These are phyloP conservation scores for Taenioides sp. DNA, from an alignment of 2,797 vertebrate genomes.

Conservation along the genomic window DNA sequence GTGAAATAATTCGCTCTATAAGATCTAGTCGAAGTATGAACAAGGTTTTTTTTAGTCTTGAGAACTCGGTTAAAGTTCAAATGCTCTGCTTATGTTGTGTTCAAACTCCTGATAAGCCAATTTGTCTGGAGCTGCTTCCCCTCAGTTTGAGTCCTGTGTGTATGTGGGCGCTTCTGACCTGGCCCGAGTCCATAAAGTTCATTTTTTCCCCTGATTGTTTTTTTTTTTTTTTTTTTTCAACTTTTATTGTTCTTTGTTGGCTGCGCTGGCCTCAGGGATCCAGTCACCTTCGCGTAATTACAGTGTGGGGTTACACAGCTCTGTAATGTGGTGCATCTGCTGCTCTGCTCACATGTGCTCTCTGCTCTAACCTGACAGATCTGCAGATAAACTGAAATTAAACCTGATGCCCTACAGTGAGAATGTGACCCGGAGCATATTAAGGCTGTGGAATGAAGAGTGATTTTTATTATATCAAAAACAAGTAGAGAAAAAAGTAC, in stretches of 20 bases:
- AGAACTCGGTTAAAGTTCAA: not conserved
- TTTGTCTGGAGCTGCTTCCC: conserved; percentile 16
- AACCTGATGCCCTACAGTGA: conserved; percentile 1
- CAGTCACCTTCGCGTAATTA: conserved; percentile 70
- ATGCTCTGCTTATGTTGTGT: not conserved
- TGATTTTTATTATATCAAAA: conserved; percentile 7
- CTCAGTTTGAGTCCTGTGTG: not conserved
- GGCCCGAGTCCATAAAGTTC: conserved; percentile 9
- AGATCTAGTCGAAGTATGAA: not conserved
- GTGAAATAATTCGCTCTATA: not conserved
- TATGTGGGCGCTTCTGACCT: conserved; percentile 8
- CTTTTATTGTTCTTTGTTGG: conserved; percentile 52
- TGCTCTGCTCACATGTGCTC: conserved; percentile 10
- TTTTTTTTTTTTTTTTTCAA: conserved; percentile 22
- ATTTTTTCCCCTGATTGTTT: conserved; percentile 1
- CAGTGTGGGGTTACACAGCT: conserved; percentile 55
- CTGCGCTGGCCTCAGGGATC: conserved; percentile 44
- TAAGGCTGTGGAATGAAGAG: not conserved
- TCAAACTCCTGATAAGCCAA: conserved; percentile 17
- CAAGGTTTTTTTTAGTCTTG: not conserved
- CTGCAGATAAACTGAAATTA: conserved; percentile 13
- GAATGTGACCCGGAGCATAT: not conserved
- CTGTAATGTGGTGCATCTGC: conserved; percentile 50
- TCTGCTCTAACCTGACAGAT: conserved; percentile 12
- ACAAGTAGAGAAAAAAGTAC: not conserved